A percentile compares a stretch with the other conserved stretches of the same genome.
These are phyloP conservation scores for Natator depressus DNA, from an alignment of 2,113 vertebrate species.

Conservation along the genomic window DNA sequence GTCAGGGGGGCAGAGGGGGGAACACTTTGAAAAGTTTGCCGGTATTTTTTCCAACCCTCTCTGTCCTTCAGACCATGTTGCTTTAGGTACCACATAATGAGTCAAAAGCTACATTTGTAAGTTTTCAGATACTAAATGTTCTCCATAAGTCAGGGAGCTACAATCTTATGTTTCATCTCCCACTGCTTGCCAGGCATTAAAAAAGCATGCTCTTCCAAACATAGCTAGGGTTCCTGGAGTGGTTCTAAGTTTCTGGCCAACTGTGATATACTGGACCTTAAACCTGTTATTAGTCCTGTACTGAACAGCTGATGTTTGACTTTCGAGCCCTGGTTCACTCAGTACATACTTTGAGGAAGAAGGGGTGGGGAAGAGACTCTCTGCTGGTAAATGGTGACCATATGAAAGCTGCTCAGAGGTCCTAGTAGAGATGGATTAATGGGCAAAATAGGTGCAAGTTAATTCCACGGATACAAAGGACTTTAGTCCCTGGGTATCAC, in stretches of 20 bases:
- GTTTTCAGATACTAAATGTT: not conserved
- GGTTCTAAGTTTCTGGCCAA: not conserved
- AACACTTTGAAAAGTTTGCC: not conserved
- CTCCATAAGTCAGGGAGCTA: not conserved
- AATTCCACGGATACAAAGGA: not conserved
- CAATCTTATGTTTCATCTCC: not conserved
- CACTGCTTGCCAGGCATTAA: not conserved
- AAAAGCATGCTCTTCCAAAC: not conserved
- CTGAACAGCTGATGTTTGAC: accelerated
- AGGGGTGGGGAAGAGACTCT: accelerated
- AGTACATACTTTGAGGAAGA: not conserved
- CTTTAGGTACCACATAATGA: not conserved
- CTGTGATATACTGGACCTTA: not conserved
- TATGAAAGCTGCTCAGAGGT: not conserved
- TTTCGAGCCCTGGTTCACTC: not conserved
- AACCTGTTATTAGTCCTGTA: not conserved
- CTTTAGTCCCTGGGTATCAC: not conserved
- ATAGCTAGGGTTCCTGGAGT: accelerated
- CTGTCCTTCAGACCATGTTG: not conserved
- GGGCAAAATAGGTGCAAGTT: not conserved
- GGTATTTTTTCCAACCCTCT: not conserved
- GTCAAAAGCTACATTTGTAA: not conserved
- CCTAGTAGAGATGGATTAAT: too few relatives aligned
- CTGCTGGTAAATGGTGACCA: accelerated
- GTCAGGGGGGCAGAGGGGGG: not conserved